These are phyloP conservation scores for Hydrotaea diabolus DNA, from an alignment of 2,888 invertebrate genomes.

Conservation along the genomic window DNA sequence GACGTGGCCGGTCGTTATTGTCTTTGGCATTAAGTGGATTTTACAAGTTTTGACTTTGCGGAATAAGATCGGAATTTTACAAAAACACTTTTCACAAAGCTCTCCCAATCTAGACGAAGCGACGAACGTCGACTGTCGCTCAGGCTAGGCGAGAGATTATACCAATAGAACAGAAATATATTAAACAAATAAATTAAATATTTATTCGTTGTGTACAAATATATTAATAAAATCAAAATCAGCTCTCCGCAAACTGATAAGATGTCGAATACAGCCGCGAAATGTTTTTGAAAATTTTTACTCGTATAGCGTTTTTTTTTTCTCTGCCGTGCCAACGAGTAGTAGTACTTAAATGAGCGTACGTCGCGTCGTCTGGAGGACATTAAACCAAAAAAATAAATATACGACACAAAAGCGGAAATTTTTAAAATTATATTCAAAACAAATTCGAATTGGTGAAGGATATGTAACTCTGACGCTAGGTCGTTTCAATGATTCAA, in stretches of 20 bases:
- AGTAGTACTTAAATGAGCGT: not conserved
- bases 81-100: constrained; percentile 5
- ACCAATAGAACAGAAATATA: not conserved
- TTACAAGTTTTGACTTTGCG: constrained; percentile 25
- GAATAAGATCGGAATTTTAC: constrained; percentile 1
- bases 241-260: constrained; percentile 7
- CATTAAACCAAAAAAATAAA: not conserved
- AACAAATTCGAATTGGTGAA: too few species aligned
- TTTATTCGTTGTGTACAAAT: not conserved
- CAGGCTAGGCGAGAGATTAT: not conserved
- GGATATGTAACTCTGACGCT: too few species aligned
- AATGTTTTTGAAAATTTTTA: constrained; percentile 3
- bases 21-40: constrained; percentile 21
- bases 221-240: not conserved
- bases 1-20: not conserved
- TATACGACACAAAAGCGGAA: not conserved
- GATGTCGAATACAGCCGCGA: not conserved
- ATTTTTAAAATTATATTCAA: not conserved
- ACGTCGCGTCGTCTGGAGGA: not conserved
- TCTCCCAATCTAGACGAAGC: not conserved
- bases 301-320: too few species aligned
- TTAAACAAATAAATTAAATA: not conserved
- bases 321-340: not conserved
- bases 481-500: too few species aligned
- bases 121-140: not conserved